Percentiles rank a stretch among this genome's conserved stretches.
Evolutionary conservation across 2,888 invertebrate species (phyloP).

Genomic region (Chaetogeoica ovagalla): DNA sequence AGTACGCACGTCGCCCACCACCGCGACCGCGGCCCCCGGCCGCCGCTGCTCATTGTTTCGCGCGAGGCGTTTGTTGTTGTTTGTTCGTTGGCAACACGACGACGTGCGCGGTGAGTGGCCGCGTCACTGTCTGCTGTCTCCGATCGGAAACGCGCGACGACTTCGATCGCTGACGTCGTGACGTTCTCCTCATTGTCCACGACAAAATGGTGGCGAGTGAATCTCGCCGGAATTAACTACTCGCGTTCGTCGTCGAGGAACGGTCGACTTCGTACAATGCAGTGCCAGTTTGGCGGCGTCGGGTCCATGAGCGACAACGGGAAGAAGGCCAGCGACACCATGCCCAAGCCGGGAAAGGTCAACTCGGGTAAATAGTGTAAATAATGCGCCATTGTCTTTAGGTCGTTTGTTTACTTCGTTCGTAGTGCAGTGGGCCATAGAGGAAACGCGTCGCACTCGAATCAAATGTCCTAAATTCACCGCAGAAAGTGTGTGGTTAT

Average conservation of each 20-base stretch:
- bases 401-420: background rate
- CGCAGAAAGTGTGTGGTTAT: constrained; percentile 17
- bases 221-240: too few species aligned
- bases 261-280: constrained; percentile 41
- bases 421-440: too few species aligned
- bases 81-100: background rate
- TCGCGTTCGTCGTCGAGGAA: background rate
- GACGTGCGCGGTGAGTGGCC: background rate
- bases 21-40: background rate
- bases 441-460: too few species aligned
- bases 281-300: constrained; percentile 55
- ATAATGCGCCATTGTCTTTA: background rate
- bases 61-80: background rate
- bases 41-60: background rate
- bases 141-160: background rate
- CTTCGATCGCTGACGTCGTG: background rate
- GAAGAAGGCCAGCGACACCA: constrained; percentile 61
- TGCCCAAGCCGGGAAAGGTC: constrained; percentile 70
- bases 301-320: constrained; percentile 52
- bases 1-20: background rate
- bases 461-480: constrained; percentile 3
- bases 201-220: background rate
- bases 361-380: constrained; percentile 64
- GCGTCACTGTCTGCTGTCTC: background rate
- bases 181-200: background rate